A percentile compares a stretch with the other conserved stretches of the same genome.
These are phyloP conservation scores for Cyanoramphus novaezelandiae DNA, from an alignment of 2,113 vertebrate genomes.

Conservation along the genomic window DNA sequence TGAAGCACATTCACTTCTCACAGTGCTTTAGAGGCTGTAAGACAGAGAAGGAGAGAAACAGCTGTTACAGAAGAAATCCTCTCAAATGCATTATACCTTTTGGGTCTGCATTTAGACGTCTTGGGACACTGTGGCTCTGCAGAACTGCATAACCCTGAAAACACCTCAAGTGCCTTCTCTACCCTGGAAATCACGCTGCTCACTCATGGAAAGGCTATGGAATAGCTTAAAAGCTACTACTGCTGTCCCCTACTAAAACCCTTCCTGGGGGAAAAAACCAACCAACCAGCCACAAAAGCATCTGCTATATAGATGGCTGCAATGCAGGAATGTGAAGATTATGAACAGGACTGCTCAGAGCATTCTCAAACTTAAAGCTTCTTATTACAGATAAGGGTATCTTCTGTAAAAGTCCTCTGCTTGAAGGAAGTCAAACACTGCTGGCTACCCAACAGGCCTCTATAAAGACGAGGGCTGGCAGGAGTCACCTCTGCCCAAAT, in stretches of 20 bases:
- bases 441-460: not conserved
- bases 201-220: accelerated
- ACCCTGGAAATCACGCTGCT: not conserved
- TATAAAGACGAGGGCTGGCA: not conserved
- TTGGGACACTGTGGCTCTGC: not conserved
- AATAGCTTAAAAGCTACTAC: not conserved
- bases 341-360: not conserved
- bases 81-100: not conserved
- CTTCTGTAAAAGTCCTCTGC: not conserved
- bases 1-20: not conserved
- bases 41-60: not conserved
- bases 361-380: not conserved
- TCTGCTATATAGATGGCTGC: not conserved
- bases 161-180: not conserved
- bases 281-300: not conserved
- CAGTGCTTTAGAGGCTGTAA: not conserved
- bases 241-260: not conserved
- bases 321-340: not conserved
- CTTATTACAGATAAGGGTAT: not conserved
- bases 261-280: not conserved
- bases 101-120: not conserved
- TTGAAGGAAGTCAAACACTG: not conserved
- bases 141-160: not conserved
- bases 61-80: not conserved
- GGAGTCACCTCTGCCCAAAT: not conserved